phyloP scores from a whole-genome alignment of 2,888 invertebrate species.

The Seladonia tumulorum region DNA sequence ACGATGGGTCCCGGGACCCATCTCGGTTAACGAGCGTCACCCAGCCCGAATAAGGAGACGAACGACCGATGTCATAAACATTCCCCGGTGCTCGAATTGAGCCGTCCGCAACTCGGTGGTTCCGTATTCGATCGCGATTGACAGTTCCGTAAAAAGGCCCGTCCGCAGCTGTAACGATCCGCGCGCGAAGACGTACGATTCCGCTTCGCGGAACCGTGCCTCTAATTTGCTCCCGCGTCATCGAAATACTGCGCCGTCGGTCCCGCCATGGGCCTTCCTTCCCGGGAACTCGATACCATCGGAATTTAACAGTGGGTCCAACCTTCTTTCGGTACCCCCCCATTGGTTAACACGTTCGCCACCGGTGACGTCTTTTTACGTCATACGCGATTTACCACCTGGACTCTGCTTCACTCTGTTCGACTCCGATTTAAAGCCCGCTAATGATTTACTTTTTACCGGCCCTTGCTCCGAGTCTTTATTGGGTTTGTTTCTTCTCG shows the following conservation, averaged over 20 bases:
- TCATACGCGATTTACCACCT: not conserved
- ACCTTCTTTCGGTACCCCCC: not conserved
- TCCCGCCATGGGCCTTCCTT: not conserved
- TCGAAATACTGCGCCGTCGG: slow-evolving; percentile 29
- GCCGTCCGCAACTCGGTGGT: slow-evolving; percentile 50
- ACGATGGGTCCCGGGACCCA: slow-evolving; percentile 4
- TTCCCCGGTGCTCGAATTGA: slow-evolving; percentile 62
- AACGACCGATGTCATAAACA: slow-evolving; percentile 63
- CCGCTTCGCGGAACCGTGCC: slow-evolving; percentile 38
- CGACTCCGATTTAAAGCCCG: not conserved
- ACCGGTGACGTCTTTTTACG: slow-evolving; percentile 8
- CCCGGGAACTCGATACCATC: slow-evolving; percentile 4
- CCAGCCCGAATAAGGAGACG: slow-evolving; percentile 64
- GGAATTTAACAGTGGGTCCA: slow-evolving; percentile 8
- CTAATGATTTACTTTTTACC: not conserved
- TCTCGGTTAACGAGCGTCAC: slow-evolving; percentile 60
- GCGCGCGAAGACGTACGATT: slow-evolving; percentile 37
- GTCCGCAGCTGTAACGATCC: slow-evolving; percentile 44
- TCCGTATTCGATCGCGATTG: slow-evolving; percentile 60
- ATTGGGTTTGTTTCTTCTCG: not conserved
- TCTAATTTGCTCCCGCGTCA: slow-evolving; percentile 49
- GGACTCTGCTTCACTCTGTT: not conserved
- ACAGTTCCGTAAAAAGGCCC: slow-evolving; percentile 61
- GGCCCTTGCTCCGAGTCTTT: not conserved
- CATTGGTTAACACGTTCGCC: not conserved